These are phyloP conservation scores for Caenorhabditis uteleia DNA, from an alignment of 2,888 invertebrate species.

Conservation along the genomic window DNA sequence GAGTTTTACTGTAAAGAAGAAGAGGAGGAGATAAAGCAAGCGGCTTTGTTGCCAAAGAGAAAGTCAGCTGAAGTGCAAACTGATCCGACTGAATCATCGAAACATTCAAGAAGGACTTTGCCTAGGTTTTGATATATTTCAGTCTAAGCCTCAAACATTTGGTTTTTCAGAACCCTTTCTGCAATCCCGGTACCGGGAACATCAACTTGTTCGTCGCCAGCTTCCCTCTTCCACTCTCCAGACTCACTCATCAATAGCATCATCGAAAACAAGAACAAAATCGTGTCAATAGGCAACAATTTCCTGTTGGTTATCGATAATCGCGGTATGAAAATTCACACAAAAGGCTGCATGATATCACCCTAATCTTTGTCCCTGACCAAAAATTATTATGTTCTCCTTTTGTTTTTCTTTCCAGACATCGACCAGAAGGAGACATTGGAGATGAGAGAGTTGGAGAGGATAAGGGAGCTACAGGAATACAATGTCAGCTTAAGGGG, in stretches of 20 bases:
- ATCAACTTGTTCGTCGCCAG: not conserved
- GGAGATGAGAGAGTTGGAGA: too few species aligned
- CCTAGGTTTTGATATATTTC: constrained; percentile 21
- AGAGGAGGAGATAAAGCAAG: constrained; percentile 21
- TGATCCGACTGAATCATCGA: constrained; percentile 22
- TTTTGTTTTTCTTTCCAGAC: too few species aligned
- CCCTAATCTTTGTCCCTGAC: too few species aligned
- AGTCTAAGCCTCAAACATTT: not conserved
- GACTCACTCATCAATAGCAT: constrained; percentile 21
- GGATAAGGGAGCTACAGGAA: too few species aligned
- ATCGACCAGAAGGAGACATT: too few species aligned
- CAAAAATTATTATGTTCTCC: too few species aligned
- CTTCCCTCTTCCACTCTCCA: too few species aligned
- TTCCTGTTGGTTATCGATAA: constrained; percentile 36
- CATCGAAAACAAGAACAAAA: constrained; percentile 16
- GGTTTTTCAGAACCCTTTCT: constrained; percentile 19
- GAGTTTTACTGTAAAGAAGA: constrained; percentile 41
- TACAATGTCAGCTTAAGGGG: too few species aligned
- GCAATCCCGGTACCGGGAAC: constrained; percentile 15
- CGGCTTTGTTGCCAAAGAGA: constrained; percentile 1
- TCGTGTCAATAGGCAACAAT: constrained; percentile 32
- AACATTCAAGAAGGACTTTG: constrained; percentile 11
- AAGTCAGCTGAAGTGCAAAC: constrained; percentile 41
- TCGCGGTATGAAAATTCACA: too few species aligned
- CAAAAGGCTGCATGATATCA: too few species aligned